Base-by-base conservation (phyloP, 2,797 vertebrate genomes). In the Apogon hyalosoma region DNA sequence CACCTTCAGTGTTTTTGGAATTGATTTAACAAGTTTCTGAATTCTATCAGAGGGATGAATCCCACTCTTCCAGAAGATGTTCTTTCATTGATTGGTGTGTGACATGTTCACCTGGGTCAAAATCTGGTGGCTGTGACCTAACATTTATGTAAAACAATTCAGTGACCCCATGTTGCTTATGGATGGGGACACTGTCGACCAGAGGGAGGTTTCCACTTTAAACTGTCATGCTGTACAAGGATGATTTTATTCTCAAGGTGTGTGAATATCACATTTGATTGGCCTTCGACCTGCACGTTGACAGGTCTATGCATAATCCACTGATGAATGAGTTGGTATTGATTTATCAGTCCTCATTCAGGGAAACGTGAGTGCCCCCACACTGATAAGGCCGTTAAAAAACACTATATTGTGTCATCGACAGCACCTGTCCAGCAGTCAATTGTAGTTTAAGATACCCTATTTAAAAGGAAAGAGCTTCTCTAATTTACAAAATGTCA, bases 401-500 rank as follows among this genome's bases (percentile, higher is more conserved):
- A 77, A 50, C 82, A 75, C 62, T 81, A 52, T 24, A 78, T 79
- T 69, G 51, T 56, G 72, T 63, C 77, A 76, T 73, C 40, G 45
- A 83, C 74, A 56, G 51, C 63, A 56, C 46, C 48, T 51, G 59
- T 76, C 51, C 49, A 13, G 61, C 51, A 62, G 60, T 88, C 84
- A 85, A 82, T 81, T 69, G 77, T 75, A 63, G 47, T 87, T 85
- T 75, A 85, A 84, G 64, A 59, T 78, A 83, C 58, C 59, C 59
- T 56, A 58, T 90, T 76, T 78, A 63, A 79, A 82, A 58, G 66
- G 64, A 68, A 70, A 76, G 67, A 55, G 77, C 63, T 80, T 76
- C 53, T 46, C 65, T 83, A 65, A 88, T 85, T 88, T 88, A 73
- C 65, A 79, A 80, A 79, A 85, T 61, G 75, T 84, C 87, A 74